Conservation (phyloP, 2,888 invertebrate genomes). For the Ametastegia equiseti region DNA sequence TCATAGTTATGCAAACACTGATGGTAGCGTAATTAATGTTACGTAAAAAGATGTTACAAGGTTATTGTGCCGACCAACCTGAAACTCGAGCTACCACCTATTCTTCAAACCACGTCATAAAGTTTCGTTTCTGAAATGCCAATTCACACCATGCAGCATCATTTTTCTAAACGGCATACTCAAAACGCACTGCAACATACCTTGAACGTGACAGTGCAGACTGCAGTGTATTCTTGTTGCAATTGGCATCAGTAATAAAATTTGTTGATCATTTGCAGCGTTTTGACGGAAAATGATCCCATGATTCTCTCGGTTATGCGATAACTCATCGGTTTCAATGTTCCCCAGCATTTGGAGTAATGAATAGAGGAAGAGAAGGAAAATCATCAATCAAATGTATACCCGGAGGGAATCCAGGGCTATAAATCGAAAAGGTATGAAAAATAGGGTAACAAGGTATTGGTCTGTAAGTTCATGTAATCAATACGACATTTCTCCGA, state of each 20-base stretch:
- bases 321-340: neutral
- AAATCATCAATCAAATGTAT: neutral
- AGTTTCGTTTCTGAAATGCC: neutral
- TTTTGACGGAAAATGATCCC: neutral
- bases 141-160: neutral
- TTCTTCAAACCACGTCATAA: neutral
- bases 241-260: neutral
- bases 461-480: neutral
- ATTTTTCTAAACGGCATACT: too few species aligned
- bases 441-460: neutral
- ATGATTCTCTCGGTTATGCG: neutral
- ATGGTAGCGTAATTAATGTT: neutral
- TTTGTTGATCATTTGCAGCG: neutral
- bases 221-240: neutral
- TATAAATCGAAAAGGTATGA: constrained; percentile 13
- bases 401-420: neutral
- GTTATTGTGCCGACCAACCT: neutral
- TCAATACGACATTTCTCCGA: constrained; percentile 35
- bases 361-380: neutral
- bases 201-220: neutral
- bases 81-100: neutral
- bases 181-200: neutral
- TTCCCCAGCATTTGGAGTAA: neutral
- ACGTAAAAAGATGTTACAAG: neutral
- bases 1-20: neutral